Conservation (phyloP, 2,797 vertebrate species). For the Anomalospiza imberbis region DNA sequence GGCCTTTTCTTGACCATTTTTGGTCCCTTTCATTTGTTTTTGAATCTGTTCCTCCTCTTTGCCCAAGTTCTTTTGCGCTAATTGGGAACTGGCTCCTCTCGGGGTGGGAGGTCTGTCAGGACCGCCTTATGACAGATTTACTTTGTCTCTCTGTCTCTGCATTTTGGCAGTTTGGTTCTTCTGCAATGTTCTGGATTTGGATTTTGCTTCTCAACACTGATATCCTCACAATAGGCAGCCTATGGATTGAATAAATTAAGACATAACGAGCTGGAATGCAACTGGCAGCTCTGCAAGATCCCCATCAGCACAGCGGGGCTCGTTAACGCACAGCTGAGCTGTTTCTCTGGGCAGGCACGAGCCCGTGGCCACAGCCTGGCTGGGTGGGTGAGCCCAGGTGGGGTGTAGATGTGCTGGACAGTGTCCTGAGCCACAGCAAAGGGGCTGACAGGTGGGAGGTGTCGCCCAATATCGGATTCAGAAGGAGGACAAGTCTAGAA, state of each 20-base stretch:
- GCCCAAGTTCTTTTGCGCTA: conserved; percentile 56
- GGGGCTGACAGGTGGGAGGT: neutral
- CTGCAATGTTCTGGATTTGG: conserved; percentile 60
- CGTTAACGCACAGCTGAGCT: neutral
- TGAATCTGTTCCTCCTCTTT: conserved; percentile 59
- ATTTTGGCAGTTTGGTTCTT: conserved; percentile 63
- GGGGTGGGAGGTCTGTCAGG: conserved; percentile 65
- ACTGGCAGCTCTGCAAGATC: conserved; percentile 51
- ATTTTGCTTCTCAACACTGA: conserved; percentile 39
- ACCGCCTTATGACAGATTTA: conserved; percentile 62
- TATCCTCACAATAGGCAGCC: conserved; percentile 63
- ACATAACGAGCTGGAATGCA: conserved; percentile 51
- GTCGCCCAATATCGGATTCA: neutral
- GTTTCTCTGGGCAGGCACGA: rapidly evolving
- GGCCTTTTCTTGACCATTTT: conserved; percentile 66
- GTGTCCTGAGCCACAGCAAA: neutral
- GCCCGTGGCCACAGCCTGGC: neutral
- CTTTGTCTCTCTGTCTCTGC: conserved; percentile 61
- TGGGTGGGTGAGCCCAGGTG: neutral
- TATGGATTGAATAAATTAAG: conserved; percentile 69
- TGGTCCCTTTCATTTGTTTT: conserved; percentile 68
- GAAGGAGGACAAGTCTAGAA: neutral
- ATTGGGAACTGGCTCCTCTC: conserved; percentile 67
- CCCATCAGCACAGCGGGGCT: neutral
- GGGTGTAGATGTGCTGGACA: neutral